phyloP scores from a whole-genome alignment of 2,113 vertebrate species.

The Lanius ludovicianus region DNA sequence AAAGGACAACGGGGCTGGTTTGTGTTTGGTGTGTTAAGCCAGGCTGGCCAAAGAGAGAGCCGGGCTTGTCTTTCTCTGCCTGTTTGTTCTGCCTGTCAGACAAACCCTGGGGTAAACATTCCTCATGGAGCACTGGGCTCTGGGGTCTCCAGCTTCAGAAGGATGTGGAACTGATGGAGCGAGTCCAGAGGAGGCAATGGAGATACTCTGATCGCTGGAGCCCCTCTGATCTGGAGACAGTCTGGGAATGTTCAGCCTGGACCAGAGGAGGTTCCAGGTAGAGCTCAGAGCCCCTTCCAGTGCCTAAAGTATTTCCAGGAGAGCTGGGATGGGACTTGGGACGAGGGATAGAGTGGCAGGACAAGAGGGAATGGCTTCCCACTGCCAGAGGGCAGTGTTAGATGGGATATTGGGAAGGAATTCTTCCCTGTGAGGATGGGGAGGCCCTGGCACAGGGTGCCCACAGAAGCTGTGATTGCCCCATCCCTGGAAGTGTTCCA shows the following conservation, averaged over 20 bases:
- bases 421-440: accelerated
- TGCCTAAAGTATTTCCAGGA: background rate
- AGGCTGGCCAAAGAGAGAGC: background rate
- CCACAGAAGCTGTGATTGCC: background rate
- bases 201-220: background rate
- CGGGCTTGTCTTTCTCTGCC: background rate
- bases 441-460: background rate
- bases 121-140: background rate
- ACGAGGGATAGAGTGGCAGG: background rate
- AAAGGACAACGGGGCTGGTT: accelerated
- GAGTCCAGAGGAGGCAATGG: background rate
- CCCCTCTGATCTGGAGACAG: background rate
- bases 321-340: background rate
- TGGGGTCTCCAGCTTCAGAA: background rate
- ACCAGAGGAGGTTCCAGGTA: background rate
- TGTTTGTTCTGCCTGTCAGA: background rate
- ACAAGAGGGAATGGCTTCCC: background rate
- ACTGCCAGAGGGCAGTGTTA: background rate
- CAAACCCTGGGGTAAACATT: background rate
- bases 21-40: background rate
- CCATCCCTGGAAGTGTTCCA: background rate
- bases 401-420: background rate
- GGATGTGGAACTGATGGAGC: background rate
- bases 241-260: background rate
- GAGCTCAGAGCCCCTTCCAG: background rate